Percentiles rank a stretch among this genome's conserved stretches.
phyloP scores from a whole-genome alignment of 2,888 invertebrate species.

The Anagyrus pseudococci region DNA sequence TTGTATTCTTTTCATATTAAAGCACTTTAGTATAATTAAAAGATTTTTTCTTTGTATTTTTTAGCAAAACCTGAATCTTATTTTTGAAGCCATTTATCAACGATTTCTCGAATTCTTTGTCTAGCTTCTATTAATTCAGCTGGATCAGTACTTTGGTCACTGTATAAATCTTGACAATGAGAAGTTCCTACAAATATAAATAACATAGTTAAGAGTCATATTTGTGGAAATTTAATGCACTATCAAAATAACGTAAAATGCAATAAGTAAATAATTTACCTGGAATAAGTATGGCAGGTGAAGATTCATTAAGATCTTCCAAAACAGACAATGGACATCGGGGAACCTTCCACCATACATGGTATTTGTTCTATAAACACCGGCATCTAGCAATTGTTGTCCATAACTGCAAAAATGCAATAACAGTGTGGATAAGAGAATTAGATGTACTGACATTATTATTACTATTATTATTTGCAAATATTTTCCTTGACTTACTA shows the following conservation, averaged over 20 bases:
- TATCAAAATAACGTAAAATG: not conserved
- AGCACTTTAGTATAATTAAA: conserved; percentile 28
- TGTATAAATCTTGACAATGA: conserved; percentile 48
- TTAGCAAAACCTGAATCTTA: not conserved
- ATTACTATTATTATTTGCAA: not conserved
- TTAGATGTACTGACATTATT: not conserved
- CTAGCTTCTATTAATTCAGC: conserved; percentile 43
- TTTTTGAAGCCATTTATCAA: conserved; percentile 45
- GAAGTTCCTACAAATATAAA: conserved; percentile 44
- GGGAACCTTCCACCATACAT: conserved; percentile 64
- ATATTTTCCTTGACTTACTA: conserved; percentile 50
- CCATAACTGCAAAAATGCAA: conserved; percentile 47
- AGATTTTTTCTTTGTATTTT: not conserved
- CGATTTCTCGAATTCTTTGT: conserved; percentile 40
- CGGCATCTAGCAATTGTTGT: conserved; percentile 52
- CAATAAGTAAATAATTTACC: conserved; percentile 41
- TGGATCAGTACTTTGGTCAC: conserved; percentile 9
- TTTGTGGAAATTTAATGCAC: not conserved
- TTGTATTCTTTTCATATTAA: conserved; percentile 32
- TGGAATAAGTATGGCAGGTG: conserved; percentile 52
- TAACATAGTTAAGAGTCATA: not conserved
- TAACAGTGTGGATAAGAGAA: not conserved
- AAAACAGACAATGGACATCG: conserved; percentile 66
- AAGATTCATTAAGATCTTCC: conserved; percentile 54
- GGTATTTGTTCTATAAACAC: conserved; percentile 62